These are phyloP conservation scores for Cryptoblepharus egeriae DNA, from an alignment of 2,797 vertebrate genomes.

Conservation along the genomic window DNA sequence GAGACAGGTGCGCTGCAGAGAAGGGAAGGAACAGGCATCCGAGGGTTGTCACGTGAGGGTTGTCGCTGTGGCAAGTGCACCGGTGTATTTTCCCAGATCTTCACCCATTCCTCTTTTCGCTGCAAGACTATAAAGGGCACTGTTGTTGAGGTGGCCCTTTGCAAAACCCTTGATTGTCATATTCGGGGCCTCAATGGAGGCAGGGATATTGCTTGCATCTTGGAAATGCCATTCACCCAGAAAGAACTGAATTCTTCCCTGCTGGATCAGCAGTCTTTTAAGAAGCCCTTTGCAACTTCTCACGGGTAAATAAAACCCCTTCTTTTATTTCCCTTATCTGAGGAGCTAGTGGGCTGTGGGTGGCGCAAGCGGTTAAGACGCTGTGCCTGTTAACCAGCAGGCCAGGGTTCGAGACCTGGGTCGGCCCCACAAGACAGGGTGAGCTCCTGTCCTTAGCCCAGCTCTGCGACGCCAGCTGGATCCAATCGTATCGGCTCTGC, in stretches of 20 bases:
- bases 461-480: too few species aligned
- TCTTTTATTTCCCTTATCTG: slow-evolving; percentile 16
- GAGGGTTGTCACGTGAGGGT: slow-evolving; percentile 55
- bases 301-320: slow-evolving; percentile 66
- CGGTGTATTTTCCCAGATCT: slow-evolving; percentile 9
- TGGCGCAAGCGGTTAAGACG: too few species aligned
- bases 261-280: slow-evolving; percentile 56
- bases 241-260: slow-evolving; percentile 46
- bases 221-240: slow-evolving; percentile 61
- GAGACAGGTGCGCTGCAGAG: slow-evolving; percentile 74
- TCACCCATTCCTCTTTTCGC: slow-evolving; percentile 33
- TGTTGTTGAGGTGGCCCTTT: background rate
- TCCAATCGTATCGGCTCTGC: too few species aligned
- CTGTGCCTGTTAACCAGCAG: too few species aligned
- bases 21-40: slow-evolving; percentile 63
- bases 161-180: slow-evolving; percentile 11
- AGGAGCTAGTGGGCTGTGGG: too few species aligned
- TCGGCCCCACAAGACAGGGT: too few species aligned
- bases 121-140: background rate
- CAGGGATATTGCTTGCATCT: slow-evolving; percentile 47
- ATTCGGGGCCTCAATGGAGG: slow-evolving; percentile 40
- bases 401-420: too few species aligned
- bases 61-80: slow-evolving; percentile 49
- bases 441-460: too few species aligned
- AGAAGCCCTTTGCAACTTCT: slow-evolving; percentile 44